Conservation (phyloP, 2,797 vertebrate species). For the Neostethus bicornis region DNA sequence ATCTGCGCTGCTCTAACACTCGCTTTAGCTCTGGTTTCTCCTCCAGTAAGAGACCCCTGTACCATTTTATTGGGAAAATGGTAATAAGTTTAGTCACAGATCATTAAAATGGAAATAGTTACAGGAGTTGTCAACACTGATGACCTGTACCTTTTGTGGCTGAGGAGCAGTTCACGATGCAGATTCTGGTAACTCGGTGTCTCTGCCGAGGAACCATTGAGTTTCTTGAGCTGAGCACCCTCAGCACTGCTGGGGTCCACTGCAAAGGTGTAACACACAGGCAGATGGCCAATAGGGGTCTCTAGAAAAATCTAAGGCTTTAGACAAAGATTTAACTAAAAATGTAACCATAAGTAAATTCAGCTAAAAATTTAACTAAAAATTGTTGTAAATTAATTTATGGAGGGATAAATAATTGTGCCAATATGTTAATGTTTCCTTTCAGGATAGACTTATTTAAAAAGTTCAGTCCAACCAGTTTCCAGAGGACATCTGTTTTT, state of each 20-base stretch:
- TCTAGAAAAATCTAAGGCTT: constrained; percentile 37
- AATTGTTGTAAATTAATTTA: too few species aligned
- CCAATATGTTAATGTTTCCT: too few species aligned
- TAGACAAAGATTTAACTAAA: neutral
- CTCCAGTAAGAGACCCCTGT: constrained; percentile 77
- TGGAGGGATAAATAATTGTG: too few species aligned
- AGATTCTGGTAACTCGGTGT: constrained; percentile 72
- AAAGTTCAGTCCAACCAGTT: too few species aligned
- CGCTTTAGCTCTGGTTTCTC: constrained; percentile 80
- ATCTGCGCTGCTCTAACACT: constrained; percentile 77
- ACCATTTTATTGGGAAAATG: constrained; percentile 24
- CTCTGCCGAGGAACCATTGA: constrained; percentile 73
- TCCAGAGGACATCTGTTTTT: too few species aligned
- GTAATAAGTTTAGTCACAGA: neutral
- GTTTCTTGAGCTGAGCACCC: constrained; percentile 63
- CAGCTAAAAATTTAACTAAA: too few species aligned
- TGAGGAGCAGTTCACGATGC: constrained; percentile 82
- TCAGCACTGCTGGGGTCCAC: constrained; percentile 54
- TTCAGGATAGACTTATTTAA: too few species aligned
- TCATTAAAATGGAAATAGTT: neutral
- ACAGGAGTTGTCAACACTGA: neutral
- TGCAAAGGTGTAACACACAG: constrained; percentile 36
- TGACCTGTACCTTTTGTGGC: constrained; percentile 76
- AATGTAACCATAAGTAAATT: too few species aligned
- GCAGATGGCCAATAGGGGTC: constrained; percentile 32